Conservation (phyloP, 2,888 invertebrate genomes). For the Drosophila tanythrix region DNA sequence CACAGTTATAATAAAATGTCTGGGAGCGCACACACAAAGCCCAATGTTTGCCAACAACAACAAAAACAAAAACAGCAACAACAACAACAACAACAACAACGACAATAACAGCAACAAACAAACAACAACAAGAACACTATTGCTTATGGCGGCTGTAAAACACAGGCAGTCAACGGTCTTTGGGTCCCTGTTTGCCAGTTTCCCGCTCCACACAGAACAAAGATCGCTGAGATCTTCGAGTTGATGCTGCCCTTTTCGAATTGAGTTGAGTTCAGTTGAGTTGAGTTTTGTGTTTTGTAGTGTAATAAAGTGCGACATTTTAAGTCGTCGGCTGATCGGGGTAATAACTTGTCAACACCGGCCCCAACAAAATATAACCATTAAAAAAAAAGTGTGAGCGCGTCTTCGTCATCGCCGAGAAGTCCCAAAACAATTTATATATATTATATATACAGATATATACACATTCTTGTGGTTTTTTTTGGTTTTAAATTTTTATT, state of each 20-base stretch:
- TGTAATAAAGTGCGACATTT: constrained; percentile 79
- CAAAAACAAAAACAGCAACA: constrained; percentile 60
- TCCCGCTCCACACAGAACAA: constrained; percentile 37
- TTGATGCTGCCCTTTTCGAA: constrained; percentile 32
- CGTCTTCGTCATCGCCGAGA: constrained; percentile 57
- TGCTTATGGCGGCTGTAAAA: constrained; percentile 67
- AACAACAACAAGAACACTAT: constrained; percentile 36
- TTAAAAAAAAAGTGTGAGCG: constrained; percentile 45
- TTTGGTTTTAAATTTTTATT: constrained; percentile 33
- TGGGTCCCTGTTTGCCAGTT: constrained; percentile 35
- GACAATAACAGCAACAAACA: constrained; percentile 59
- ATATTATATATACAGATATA: constrained; percentile 32
- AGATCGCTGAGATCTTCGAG: constrained; percentile 53
- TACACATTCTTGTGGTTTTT: constrained; percentile 25
- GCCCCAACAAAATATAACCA: constrained; percentile 60
- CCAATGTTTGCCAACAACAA: constrained; percentile 75
- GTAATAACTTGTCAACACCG: constrained; percentile 82
- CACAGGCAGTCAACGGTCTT: constrained; percentile 63
- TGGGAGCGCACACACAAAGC: constrained; percentile 78
- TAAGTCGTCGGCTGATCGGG: constrained; percentile 70
- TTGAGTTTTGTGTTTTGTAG: constrained; percentile 75
- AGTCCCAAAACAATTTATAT: constrained; percentile 43
- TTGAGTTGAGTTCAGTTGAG: constrained; percentile 52
- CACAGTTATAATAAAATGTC: constrained; percentile 77
- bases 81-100: constrained; percentile 33